Evolutionary conservation across 1,140 invertebrate genomes (phyloP), one percentile per base, ranked within the genome.

Genomic region (Drosophila pseudoananassae): DNA sequence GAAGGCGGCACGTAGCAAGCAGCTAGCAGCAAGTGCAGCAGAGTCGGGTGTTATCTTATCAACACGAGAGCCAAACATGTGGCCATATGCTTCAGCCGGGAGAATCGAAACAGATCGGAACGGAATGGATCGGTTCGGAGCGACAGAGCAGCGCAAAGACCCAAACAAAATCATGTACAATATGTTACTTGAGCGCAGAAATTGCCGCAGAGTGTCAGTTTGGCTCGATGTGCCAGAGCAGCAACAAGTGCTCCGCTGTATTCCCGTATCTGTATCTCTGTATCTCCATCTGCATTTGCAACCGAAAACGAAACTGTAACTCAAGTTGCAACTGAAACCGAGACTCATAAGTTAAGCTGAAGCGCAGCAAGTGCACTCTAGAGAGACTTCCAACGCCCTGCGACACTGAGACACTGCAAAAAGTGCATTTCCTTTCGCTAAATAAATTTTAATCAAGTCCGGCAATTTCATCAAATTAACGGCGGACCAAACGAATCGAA

Each of bases 121-220:
- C 17, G 43, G 12, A 54, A 31, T 40, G 60, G 54, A 78, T 40
- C 65, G 46, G 52, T 45, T 43, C 49, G 46, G 71, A 65, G 68
- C 31, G 25, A 51, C 70, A 65, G 68, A 38, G 27, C 53, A 51
- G 54, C 50, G 47, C 51, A 54, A 54, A 76, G 61, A 55, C 72
- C 31, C 50, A 65, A 53, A 55, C 43, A 68, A 58, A 57, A 43
- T 57, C 58, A 54, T 54, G 47, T 59, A 57, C 49, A 52, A 54
- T 55, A 56, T 88, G 83, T 79, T 87, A 87, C 83, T 87, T 88
- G 81, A 79, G 71, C 83, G 76, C 83, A 78, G 56, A 49, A 69
- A 12, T 17, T 54, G 69, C 56, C 66, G 69, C 78, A 88, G 73
- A 65, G 80, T 83, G 81, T 88, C 83, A 87, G 83, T 87, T 87